Base-by-base conservation (phyloP, 2,888 invertebrate genomes). In the Buathra laborator region DNA sequence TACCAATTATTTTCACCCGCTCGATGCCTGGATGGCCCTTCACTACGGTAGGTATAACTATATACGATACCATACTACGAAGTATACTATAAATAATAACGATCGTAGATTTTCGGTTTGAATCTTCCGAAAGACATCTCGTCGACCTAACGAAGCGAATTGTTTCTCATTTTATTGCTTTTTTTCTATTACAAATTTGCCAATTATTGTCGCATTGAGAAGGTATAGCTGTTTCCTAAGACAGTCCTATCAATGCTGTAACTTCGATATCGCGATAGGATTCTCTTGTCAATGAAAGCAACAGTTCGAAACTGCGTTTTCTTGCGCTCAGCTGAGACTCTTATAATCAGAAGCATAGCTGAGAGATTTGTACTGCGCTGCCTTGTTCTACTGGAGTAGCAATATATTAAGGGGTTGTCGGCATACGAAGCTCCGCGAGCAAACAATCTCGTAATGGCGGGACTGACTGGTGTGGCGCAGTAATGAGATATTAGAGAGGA, bases 361-460 rank as follows among this genome's bases (percentile, higher is more conserved):
- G 59, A 66, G 66, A 53, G 46, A 24, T 68, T 59, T 24, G 67
- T 76, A 64, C 67, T 64, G 3, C 67, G 76, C 72, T 70, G 51
- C 51, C 66, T 78, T 78, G 74, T 29, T 10, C 14, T 16, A 29
- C 62, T 56, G 62, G 81, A 56, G 84, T 72, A 85, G 88, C 90
- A 91, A 92, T 91, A 90, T 90, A 91, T 92, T 90, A 90, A 89
- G 90, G 86, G 87, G 89, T 68, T 81, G 89, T 90, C 89, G 91
- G 88, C 67, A 64, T 16, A 74, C 59, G 68, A 68, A 84, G 84
- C 90, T 89, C 88, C 83, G 89, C 87, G 88, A 90, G 93, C 92
- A 92, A 94, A 93, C 93, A 94, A 94, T 93, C 93, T 93, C 93
- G 93, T 93, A 93, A 94, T 93, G 93, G 93, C 91, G 92, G 91